phyloP scores from a whole-genome alignment of 2,888 invertebrate genomes.

The Syritta pipiens region DNA sequence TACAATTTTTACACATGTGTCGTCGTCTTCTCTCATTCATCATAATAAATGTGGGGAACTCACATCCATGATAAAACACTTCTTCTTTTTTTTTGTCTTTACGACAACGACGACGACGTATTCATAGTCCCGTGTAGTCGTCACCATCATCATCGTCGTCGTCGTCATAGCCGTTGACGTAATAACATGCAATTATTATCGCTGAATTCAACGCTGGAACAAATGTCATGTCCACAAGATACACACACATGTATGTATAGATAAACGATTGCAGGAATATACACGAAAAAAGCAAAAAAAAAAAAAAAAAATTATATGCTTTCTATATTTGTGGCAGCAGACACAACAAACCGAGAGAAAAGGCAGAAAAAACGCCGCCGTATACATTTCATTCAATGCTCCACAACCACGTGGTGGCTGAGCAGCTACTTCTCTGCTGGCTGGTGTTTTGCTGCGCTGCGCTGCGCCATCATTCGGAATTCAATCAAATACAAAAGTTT shows the following conservation, averaged over 20 bases:
- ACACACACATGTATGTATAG: slow-evolving; percentile 9
- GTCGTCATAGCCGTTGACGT: not conserved
- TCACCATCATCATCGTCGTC: not conserved
- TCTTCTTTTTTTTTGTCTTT: not conserved
- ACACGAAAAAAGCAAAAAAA: not conserved
- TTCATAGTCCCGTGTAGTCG: not conserved
- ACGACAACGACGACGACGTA: not conserved
- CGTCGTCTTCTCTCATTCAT: not conserved
- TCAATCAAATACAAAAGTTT: slow-evolving; percentile 49
- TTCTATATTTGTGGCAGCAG: slow-evolving; percentile 45
- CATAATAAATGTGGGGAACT: slow-evolving; percentile 10
- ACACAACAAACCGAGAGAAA: slow-evolving; percentile 46
- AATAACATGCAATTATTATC: slow-evolving; percentile 52
- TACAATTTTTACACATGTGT: slow-evolving; percentile 10
- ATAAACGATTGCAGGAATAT: slow-evolving; percentile 17
- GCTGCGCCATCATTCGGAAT: slow-evolving; percentile 31
- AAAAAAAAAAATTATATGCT: slow-evolving; percentile 13
- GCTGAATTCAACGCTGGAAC: slow-evolving; percentile 36
- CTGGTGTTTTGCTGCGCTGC: not conserved
- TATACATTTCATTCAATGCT: slow-evolving; percentile 42
- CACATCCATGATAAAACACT: slow-evolving; percentile 10
- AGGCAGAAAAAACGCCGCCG: slow-evolving; percentile 8
- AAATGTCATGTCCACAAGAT: slow-evolving; percentile 44
- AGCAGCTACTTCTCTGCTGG: slow-evolving; percentile 6
- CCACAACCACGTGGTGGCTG: slow-evolving; percentile 42